Conservation (phyloP, 2,888 invertebrate species). For the Scaeva pyrastri region DNA sequence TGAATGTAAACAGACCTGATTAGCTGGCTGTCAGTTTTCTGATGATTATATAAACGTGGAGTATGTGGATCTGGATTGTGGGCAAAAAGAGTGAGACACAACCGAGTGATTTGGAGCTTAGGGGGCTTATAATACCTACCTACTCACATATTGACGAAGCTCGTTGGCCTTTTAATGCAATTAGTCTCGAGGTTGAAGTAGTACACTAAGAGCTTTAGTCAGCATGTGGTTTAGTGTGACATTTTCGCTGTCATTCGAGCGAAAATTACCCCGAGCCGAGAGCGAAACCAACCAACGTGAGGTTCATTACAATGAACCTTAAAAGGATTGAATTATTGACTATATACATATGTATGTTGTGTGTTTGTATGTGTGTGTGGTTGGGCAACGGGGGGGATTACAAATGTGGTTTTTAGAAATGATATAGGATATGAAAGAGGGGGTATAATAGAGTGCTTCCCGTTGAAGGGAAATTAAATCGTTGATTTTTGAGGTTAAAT, state of each 20-base stretch:
- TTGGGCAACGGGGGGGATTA: not conserved
- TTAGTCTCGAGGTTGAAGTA: constrained; percentile 55
- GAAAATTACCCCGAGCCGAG: not conserved
- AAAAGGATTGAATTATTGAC: constrained; percentile 43
- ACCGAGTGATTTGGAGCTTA: constrained; percentile 8
- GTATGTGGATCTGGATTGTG: constrained; percentile 9
- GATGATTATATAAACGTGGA: constrained; percentile 32
- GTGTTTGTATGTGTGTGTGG: no score
- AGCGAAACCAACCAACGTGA: constrained; percentile 8
- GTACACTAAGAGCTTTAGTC: constrained; percentile 41
- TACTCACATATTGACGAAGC: constrained; percentile 10
- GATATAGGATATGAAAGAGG: not conserved
- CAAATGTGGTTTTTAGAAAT: not conserved
- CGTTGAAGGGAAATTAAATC: constrained; percentile 2
- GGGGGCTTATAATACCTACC: constrained; percentile 14
- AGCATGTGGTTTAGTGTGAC: constrained; percentile 72
- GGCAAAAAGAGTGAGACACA: constrained; percentile 25
- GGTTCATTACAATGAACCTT: constrained; percentile 56
- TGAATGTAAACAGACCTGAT: constrained; percentile 74
- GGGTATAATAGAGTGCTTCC: constrained; percentile 7
- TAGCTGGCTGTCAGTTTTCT: constrained; percentile 58
- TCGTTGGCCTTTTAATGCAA: constrained; percentile 75
- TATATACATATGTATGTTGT: no score
- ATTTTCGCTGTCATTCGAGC: constrained; percentile 50
- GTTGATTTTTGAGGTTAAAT: no score